Evolutionary conservation across 2,797 vertebrate genomes (phyloP), one percentile per base, ranked within the genome.

Genomic region (Pelobates cultripes): DNA sequence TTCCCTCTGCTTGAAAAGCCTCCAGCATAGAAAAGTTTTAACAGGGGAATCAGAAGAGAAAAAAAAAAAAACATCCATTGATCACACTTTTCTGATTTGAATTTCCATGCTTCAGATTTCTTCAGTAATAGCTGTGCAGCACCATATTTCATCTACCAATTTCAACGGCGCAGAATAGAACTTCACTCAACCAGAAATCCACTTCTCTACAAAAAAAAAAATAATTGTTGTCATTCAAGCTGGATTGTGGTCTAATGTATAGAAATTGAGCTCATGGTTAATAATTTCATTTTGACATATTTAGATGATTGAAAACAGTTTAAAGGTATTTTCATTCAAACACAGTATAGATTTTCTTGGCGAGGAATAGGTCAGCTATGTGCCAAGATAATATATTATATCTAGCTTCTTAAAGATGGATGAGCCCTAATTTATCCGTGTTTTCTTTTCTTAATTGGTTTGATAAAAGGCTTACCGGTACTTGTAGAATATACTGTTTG

Each of bases 121-220:
- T 75, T 67, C 51, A 43, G 53, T 78, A 80, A 79, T 84, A 84
- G 66, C 82, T 14, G 41, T 68, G 75, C 61, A 76, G 77, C 77
- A 57, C 77, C 72, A 84, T 84, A 79, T 84, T 79, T 79, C 73
- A 84, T 79, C 68, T 76, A 51, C 73, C 82, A 84, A 84, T 75
- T 84, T 84, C 72, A 41, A 53, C 53, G 79, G 42, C 75, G 71
- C 45, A 17, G 60, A 84, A 79, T 66, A 69, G 77, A 84, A 76
- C 66, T 75, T 80, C 77, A 80, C 73, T 84, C 66, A 79, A 76
- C 73, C 77, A 80, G 73, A 84, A 84, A 84, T 76, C 68, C 57
- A 68, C 57, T 66, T 79, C 53, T 74, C 73, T 78, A 83, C 75
- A 81, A 57, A 57, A 57, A 57, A 5, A 57, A 2, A 57, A 72